A percentile compares a stretch with the other conserved stretches of the same genome.
Conservation (phyloP, 37 sponge, comb jelly and placozoan genomes). For the Tethya wilhelma region DNA sequence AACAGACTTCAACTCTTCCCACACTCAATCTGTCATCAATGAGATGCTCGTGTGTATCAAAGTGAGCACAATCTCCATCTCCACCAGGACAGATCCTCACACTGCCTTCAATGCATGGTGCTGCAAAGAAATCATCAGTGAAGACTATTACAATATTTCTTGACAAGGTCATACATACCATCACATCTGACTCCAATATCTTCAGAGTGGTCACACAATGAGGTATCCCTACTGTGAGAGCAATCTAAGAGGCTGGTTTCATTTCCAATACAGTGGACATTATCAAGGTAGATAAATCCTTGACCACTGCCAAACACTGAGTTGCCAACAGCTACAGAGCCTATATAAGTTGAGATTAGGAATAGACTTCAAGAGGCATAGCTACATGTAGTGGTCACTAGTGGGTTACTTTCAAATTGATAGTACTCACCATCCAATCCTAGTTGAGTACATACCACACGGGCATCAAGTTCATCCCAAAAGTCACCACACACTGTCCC, state of each 20-base stretch:
- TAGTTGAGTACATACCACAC: slow-evolving; percentile 23
- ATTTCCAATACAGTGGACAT: slow-evolving; percentile 22
- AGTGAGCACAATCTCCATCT: not conserved
- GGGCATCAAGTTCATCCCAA: slow-evolving; percentile 32
- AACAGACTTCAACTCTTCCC: slow-evolving; percentile 50
- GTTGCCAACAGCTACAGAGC: not conserved
- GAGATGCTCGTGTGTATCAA: not conserved
- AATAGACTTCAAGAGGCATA: no score
- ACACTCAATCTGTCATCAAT: slow-evolving; percentile 1
- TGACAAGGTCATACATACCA: not conserved
- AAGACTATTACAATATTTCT: not conserved
- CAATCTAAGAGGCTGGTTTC: slow-evolving; percentile 4
- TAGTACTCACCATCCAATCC: not conserved
- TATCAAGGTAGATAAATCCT: not conserved
- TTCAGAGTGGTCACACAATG: slow-evolving; percentile 2
- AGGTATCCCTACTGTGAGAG: no score
- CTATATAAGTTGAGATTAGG: not conserved
- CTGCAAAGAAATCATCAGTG: slow-evolving; percentile 2
- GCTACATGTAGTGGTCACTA: no score
- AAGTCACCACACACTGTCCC: slow-evolving; percentile 17
- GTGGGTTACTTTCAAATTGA: no score
- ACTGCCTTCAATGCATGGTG: slow-evolving; percentile 19
- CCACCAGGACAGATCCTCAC: slow-evolving; percentile 1
- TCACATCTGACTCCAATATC: slow-evolving; percentile 39
- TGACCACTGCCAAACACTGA: not conserved